Base-by-base conservation (phyloP, 2,113 vertebrate species). In the Micromys minutus region DNA sequence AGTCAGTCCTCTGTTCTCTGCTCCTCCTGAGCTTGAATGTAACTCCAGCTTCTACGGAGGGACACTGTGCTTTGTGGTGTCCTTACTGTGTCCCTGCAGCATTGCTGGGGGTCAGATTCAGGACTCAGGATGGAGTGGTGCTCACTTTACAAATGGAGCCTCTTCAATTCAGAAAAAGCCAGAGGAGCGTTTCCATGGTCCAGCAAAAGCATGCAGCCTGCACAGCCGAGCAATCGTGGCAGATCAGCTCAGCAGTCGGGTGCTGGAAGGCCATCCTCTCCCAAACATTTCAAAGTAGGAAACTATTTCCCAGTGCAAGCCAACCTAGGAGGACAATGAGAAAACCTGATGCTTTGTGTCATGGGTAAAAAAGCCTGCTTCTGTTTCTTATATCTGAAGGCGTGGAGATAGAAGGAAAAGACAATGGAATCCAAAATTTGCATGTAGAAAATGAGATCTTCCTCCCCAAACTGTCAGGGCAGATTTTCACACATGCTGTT, bases 381-480 rank as follows among this genome's bases (percentile, higher is more conserved):
- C 59, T 87, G 24, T n/a, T 42, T 31, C 65, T 71, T 76, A 11
- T 17, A 10, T 11, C 47, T 50, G 29, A 42, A 21, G 31, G 59
- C 71, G 16, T 75, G 21, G 52, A 87, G 3, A 45, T 90, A 91
- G 7, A 92, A 34, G 50, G 29, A 61, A 94, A 95, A 61, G 90
- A 63, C 75, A 95, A 87, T 2, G 39, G 31, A 16, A 89, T 39
- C 13, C 39, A 95, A 96, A 94, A 97, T 26, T 71, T 97, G 88
- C 90, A 89, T 67, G 11, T 76, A 29, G 95, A 96, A 84, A 95
- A 94, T 89, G 52, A 75, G 79, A 19, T 72, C 94, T 92, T 95
- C 21, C 74, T 87, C 21, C 57, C 61, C 4, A 13, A 96, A 90
- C 36, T 47, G 91, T 61, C n/a, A 85, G 95, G 91, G 87, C 94